Percentiles rank a stretch among this genome's conserved stretches.
Evolutionary conservation across 2,888 invertebrate species (phyloP).

Genomic region (Mesochorus sp.): DNA sequence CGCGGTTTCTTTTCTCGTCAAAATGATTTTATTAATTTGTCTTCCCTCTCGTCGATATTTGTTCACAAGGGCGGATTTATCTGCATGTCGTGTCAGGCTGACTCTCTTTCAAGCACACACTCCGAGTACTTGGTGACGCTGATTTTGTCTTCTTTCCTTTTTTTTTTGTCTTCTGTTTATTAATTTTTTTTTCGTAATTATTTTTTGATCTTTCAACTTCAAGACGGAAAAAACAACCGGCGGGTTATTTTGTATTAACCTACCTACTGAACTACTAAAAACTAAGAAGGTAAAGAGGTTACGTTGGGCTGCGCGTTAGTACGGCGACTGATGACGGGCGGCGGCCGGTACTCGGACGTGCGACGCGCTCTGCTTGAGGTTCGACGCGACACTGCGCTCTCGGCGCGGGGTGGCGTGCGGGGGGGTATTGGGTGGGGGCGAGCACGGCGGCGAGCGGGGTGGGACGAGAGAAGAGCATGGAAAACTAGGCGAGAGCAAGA

Average conservation of each 20-base stretch:
- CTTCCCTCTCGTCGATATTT: background rate
- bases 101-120: background rate
- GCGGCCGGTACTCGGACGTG: conserved; percentile 81
- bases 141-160: background rate
- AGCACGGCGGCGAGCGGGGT: conserved; percentile 39
- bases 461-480: conserved; percentile 1
- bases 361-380: conserved; percentile 82
- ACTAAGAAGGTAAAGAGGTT: conserved; percentile 80
- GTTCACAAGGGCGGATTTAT: conserved; percentile 10
- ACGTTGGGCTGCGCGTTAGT: conserved; percentile 78
- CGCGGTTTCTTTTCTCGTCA: background rate
- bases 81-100: background rate
- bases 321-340: conserved; percentile 81
- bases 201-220: conserved; percentile 8
- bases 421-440: conserved; percentile 66
- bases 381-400: conserved; percentile 82
- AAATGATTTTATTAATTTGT: no score
- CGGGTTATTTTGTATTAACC: conserved; percentile 58
- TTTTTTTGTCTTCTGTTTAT: background rate
- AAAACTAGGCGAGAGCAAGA: conserved; percentile 81
- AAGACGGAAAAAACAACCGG: background rate
- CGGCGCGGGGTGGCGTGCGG: conserved; percentile 76
- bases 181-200: background rate
- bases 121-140: background rate
- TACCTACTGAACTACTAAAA: conserved; percentile 81